A percentile compares a stretch with the other conserved stretches of the same genome.
These are phyloP conservation scores for Brachionus sp. DNA, from an alignment of 1,140 invertebrate species.

Conservation along the genomic window DNA sequence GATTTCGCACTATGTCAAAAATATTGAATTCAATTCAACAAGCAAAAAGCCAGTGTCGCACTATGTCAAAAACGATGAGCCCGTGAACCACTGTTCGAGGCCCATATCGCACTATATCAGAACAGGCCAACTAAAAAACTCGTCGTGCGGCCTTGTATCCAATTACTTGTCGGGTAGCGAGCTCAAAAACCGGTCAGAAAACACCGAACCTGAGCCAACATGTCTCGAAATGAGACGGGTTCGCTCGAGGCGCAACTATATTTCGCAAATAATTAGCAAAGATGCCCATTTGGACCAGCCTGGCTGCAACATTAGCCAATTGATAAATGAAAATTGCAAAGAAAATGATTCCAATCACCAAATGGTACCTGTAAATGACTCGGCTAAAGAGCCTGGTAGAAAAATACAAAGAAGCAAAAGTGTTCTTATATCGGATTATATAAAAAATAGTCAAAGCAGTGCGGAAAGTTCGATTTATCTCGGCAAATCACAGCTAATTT, in stretches of 20 bases:
- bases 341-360: not conserved
- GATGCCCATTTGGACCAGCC: not conserved
- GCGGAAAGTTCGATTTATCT: not conserved
- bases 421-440: not conserved
- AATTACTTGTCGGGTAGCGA: not conserved
- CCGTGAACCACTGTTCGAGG: not conserved
- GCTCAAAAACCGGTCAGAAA: not conserved
- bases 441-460: not conserved
- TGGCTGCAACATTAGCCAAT: not conserved
- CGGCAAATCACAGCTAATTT: not conserved
- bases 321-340: not conserved
- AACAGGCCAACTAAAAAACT: not conserved
- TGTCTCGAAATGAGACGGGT: not conserved
- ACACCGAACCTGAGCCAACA: not conserved
- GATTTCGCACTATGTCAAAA: constrained; percentile 2
- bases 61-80: constrained; percentile 1
- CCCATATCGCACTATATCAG: constrained; percentile 1
- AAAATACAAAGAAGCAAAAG: not conserved
- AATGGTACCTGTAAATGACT: not conserved
- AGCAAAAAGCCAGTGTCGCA: constrained; percentile 1
- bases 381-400: not conserved
- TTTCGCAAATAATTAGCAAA: not conserved
- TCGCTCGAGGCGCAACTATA: not conserved
- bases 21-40: not conserved
- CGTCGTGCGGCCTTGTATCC: not conserved